These are phyloP conservation scores for Synaphobranchus kaupii DNA, from an alignment of 2,797 vertebrate species.

Conservation along the genomic window DNA sequence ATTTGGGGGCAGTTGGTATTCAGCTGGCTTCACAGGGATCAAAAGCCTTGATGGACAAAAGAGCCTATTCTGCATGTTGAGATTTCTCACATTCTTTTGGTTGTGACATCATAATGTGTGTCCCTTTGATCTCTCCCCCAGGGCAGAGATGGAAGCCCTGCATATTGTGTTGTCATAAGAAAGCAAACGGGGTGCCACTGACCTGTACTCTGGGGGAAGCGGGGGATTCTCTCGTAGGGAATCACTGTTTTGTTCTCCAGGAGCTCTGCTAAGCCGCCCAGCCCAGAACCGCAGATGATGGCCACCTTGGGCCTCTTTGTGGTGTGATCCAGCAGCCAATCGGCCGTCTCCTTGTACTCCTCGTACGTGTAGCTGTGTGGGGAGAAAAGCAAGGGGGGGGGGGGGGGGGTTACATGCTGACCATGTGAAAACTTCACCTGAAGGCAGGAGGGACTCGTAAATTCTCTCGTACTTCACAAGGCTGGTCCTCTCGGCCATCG, in stretches of 20 bases:
- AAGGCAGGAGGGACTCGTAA: background rate
- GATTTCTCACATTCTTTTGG: background rate
- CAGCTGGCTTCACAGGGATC: too few species aligned
- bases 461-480: background rate
- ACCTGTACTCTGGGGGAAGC: slow-evolving; percentile 76
- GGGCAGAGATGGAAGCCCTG: background rate
- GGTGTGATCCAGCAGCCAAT: slow-evolving; percentile 65
- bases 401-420: background rate
- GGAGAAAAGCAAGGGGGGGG: background rate
- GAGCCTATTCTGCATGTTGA: too few species aligned
- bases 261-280: slow-evolving; percentile 69
- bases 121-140: background rate
- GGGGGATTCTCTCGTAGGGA: slow-evolving; percentile 67
- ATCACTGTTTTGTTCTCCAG: slow-evolving; percentile 58
- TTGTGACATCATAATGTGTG: background rate
- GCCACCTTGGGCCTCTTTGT: slow-evolving; percentile 66
- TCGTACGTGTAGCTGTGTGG: slow-evolving; percentile 64
- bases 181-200: background rate
- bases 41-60: too few species aligned
- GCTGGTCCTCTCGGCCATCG: background rate
- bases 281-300: slow-evolving; percentile 78
- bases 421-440: background rate
- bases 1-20: too few species aligned
- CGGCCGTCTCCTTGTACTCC: slow-evolving; percentile 69
- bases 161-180: background rate